These are phyloP conservation scores for Taphrorychus bicolor DNA, from an alignment of 2,888 invertebrate genomes.

Conservation along the genomic window DNA sequence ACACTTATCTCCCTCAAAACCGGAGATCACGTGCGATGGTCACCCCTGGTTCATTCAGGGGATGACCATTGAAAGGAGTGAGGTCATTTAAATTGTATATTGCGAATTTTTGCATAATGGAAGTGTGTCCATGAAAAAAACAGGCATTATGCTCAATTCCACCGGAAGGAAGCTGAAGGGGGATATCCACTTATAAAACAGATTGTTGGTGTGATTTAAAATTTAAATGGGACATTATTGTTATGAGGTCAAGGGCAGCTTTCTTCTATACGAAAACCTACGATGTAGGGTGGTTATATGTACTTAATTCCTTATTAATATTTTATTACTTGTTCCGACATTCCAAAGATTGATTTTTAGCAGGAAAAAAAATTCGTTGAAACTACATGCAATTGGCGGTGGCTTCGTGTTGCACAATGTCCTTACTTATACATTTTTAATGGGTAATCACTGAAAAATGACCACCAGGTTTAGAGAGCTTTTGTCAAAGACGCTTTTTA, in stretches of 20 bases:
- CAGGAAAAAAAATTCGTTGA: too few relatives aligned
- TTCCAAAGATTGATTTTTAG: background rate
- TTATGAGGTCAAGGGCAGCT: background rate
- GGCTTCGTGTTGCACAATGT: conserved; percentile 24
- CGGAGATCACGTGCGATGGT: conserved; percentile 17
- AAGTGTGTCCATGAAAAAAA: conserved; percentile 16
- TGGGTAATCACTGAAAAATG: conserved; percentile 16
- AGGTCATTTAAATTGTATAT: conserved; percentile 22
- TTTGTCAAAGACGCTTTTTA: background rate
- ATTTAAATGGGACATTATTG: background rate
- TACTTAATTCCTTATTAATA: too few relatives aligned
- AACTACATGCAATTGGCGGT: background rate
- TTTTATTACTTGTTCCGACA: too few relatives aligned
- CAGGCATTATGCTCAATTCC: background rate
- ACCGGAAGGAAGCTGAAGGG: background rate
- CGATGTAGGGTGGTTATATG: too few relatives aligned
- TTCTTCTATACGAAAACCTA: too few relatives aligned
- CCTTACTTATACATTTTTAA: conserved; percentile 17
- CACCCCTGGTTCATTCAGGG: background rate
- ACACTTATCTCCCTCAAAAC: background rate
- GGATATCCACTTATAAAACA: background rate
- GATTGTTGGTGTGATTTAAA: background rate
- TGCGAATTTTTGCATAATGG: conserved; percentile 20
- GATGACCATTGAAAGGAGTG: conserved; percentile 10
- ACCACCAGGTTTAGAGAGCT: background rate